Base-by-base conservation (phyloP, 2,888 invertebrate species). In the Fragum whitleyi region DNA sequence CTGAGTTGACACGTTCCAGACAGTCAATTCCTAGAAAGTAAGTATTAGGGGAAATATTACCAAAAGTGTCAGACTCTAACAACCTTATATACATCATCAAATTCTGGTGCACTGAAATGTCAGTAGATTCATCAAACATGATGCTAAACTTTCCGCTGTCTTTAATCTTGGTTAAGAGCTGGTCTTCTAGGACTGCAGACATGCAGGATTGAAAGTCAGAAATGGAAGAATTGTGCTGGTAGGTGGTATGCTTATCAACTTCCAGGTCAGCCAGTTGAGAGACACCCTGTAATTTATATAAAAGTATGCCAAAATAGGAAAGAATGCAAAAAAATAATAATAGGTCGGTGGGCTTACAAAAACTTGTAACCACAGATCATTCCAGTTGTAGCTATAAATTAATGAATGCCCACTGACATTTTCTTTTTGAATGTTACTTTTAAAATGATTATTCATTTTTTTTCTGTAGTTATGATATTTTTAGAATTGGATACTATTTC, bases 21-120 rank as follows among this genome's bases (percentile, higher is more conserved):
- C 7, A 9, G 14, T 47, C 47, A 14, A 47, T 47, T 9, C 47
- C 16, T 7, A 57, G 26, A 57, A 6, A 23, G 14, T 57, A 57
- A 23, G 57, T 57, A 21, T 26, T 9, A 23, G 23, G 21, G 3
- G 3, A 2, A 23, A 6, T 26, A 14, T 21, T 3, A 14, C 57
- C 57, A 2, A 57, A n/a, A 47, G 47, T 5, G 14, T 16, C 14
- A 47, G 47, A 9, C n/a, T n/a, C n/a, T n/a, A n/a, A n/a, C n/a
- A n/a, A n/a, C 14, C 47, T 47, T 9, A 16, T 9, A 47, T 47
- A 47, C 47, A n/a, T 47, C 2, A 14, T 26, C 6, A 57, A 26
- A 23, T 57, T 57, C 57, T 57, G 57, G 11, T 57, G 21, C 2
- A 57, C 57, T 3, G 57, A 57, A 57, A 57, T 57, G 26, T 57